Conservation (phyloP, 2,888 invertebrate genomes). For the Smittia sp. region DNA sequence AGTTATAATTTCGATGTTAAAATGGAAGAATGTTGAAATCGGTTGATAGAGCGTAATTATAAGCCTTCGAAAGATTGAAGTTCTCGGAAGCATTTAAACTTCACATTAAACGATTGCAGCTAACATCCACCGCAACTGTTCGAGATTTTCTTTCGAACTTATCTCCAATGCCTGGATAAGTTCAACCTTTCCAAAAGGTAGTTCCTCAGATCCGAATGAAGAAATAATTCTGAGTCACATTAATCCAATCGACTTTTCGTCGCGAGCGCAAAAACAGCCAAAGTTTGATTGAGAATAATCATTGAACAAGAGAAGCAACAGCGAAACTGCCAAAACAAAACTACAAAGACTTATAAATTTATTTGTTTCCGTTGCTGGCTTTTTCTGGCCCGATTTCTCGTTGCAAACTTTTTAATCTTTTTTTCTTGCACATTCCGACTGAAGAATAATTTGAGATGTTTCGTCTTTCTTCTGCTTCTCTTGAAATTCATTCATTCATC, state of each 20-base stretch:
- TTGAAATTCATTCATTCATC: constrained; percentile 29
- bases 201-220: too few species aligned
- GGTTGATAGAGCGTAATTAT: not conserved
- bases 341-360: constrained; percentile 24
- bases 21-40: constrained; percentile 15
- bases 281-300: constrained; percentile 13
- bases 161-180: too few species aligned
- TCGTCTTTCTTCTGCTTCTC: not conserved
- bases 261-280: not conserved
- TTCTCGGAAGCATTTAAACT: constrained; percentile 14
- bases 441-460: constrained; percentile 29
- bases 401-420: not conserved
- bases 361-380: constrained; percentile 32
- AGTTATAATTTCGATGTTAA: not conserved
- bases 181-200: too few species aligned
- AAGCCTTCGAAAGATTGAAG: not conserved
- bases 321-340: not conserved
- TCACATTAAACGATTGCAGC: not conserved
- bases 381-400: constrained; percentile 22
- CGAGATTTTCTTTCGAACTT: too few species aligned
- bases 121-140: too few species aligned
- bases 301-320: constrained; percentile 15
- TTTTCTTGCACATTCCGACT: not conserved
- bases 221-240: not conserved
- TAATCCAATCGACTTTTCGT: not conserved